Evolutionary conservation across 2,113 vertebrate species (phyloP), one percentile per base, ranked within the genome.

Genomic region (Mus spicilegus): DNA sequence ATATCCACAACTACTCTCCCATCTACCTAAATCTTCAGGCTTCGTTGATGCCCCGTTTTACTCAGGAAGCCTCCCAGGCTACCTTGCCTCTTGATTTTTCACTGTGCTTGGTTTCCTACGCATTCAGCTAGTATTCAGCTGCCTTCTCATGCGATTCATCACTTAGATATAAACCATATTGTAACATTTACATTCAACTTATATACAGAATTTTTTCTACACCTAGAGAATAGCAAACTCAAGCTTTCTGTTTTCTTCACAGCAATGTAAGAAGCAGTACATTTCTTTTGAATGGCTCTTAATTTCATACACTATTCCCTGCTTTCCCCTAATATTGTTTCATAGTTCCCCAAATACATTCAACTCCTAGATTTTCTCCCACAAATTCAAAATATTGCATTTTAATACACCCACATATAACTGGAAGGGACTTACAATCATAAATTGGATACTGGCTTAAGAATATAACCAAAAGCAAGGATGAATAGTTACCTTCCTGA

Each of bases 161-260:
- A 95, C 84, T 97, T 93, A 94, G 89, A 91, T 90, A 91, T 87
- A 96, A 92, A 90, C 93, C 70, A 87, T 70, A 94, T 36, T 82
- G 11, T 88, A 96, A 94, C 72, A 91, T 95, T 95, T 89, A 97
- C 84, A 93, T 42, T 91, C 78, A 89, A 94, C 77, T 87, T 95
- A 87, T 65, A 89, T n/a, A 93, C n/a, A 95, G 51, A 96, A 95
- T 92, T 94, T 30, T 93, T 76, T 96, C 89, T 90, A 91, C 77
- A 96, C 90, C 70, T 84, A 94, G 24, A 92, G 19, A 39, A 92
- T 67, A 96, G n/a, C 75, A 87, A 54, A 54, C 70, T 58, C 92
- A 28, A 90, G 36, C 42, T 96, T 80, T 95, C n/a, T 72, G 4
- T 93, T 93, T 95, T 90, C 89, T 96, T 58, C 87, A 63, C 14